Percentiles rank a stretch among this genome's conserved stretches.
Evolutionary conservation across 2,888 invertebrate genomes (phyloP).

Genomic region (Dusona sp.): DNA sequence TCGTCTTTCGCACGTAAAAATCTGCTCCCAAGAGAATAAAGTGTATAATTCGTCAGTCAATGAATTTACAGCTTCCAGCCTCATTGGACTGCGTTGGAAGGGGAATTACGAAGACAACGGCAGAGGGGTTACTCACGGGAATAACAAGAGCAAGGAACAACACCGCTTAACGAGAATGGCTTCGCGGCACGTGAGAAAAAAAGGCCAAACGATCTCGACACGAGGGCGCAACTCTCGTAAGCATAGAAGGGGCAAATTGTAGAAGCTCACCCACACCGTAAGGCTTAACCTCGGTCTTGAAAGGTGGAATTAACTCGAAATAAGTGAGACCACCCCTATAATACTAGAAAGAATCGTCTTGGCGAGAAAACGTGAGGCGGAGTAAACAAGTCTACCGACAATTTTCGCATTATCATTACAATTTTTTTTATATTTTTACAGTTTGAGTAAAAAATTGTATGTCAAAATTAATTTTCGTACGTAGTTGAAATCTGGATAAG

Average conservation of each 20-base stretch:
- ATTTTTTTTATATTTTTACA: background rate
- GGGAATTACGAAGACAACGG: conserved; percentile 22
- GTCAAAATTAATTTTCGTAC: background rate
- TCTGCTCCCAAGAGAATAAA: conserved; percentile 73
- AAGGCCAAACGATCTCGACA: conserved; percentile 73
- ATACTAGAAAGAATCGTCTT: conserved; percentile 32
- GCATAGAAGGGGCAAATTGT: conserved; percentile 25
- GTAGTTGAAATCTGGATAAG: background rate
- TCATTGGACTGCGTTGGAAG: conserved; percentile 68
- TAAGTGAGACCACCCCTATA: conserved; percentile 73
- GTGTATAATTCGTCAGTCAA: conserved; percentile 83
- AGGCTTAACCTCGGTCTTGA: conserved; percentile 77
- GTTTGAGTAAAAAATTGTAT: background rate
- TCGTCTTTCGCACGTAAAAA: conserved; percentile 40
- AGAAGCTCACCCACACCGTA: conserved; percentile 37
- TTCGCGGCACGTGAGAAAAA: conserved; percentile 83
- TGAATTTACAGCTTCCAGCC: conserved; percentile 83
- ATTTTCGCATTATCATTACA: background rate
- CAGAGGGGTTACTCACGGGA: conserved; percentile 70
- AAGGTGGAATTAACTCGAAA: conserved; percentile 83
- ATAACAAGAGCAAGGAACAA: conserved; percentile 50
- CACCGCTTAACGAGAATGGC: conserved; percentile 83
- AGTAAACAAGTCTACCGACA: background rate
- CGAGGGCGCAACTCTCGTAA: conserved; percentile 42
- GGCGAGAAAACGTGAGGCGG: background rate